Conservation (phyloP, 2,888 invertebrate genomes). For the Eupelmus urozonus region DNA sequence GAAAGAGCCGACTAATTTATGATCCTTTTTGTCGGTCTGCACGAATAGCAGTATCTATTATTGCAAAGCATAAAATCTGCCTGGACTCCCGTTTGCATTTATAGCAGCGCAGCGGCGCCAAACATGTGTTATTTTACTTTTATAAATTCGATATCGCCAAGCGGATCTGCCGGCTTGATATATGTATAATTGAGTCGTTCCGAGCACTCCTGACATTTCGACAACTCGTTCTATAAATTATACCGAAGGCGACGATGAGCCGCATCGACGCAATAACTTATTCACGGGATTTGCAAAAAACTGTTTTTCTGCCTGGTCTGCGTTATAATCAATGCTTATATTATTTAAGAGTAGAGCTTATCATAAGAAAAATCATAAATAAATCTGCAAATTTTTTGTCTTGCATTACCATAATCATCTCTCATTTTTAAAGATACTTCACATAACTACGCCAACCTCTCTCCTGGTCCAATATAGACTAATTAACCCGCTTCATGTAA, state of each 20-base stretch:
- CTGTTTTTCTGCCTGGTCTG: neutral
- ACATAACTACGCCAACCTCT: no score
- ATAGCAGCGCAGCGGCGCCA: slow-evolving; percentile 18
- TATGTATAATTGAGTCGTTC: slow-evolving; percentile 48
- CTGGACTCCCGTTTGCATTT: slow-evolving; percentile 52
- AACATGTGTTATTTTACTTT: slow-evolving; percentile 8
- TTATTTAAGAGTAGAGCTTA: slow-evolving; percentile 7
- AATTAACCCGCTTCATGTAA: no score
- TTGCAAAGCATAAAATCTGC: slow-evolving; percentile 44
- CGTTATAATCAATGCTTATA: slow-evolving; percentile 29
- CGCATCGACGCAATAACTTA: no score
- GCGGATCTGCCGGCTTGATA: neutral
- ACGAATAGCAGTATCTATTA: slow-evolving; percentile 40
- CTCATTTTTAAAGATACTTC: no score
- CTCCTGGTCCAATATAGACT: no score
- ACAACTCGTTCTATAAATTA: slow-evolving; percentile 47
- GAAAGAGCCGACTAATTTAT: slow-evolving; percentile 47
- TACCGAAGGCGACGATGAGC: slow-evolving; percentile 3
- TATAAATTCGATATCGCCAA: slow-evolving; percentile 20
- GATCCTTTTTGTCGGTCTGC: slow-evolving; percentile 27
- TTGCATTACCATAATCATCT: no score
- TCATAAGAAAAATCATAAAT: no score
- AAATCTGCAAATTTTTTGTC: no score
- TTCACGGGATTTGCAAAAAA: no score
- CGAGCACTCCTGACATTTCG: slow-evolving; percentile 28